A percentile compares a stretch with the other conserved stretches of the same genome.
Conservation (phyloP, 1,140 invertebrate genomes). For the Cydia splendana region DNA sequence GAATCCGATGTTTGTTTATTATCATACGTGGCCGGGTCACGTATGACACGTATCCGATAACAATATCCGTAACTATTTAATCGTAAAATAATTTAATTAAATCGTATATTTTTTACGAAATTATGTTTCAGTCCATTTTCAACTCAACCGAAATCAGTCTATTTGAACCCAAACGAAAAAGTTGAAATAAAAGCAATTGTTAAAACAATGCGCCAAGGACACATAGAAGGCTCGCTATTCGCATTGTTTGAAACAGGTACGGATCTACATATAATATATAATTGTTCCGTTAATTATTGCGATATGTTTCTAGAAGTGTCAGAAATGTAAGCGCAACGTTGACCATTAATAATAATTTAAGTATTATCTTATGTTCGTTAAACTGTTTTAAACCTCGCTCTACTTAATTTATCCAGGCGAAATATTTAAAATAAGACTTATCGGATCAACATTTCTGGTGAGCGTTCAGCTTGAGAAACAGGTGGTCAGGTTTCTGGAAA, state of each 20-base stretch:
- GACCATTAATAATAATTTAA: too few species aligned
- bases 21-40: too few species aligned
- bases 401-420: conserved; percentile 52
- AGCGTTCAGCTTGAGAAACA: conserved; percentile 64
- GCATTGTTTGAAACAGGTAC: conserved; percentile 68
- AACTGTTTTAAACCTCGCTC: not conserved
- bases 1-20: too few species aligned
- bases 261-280: not conserved
- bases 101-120: too few species aligned
- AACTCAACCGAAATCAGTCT: conserved; percentile 60
- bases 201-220: conserved; percentile 67
- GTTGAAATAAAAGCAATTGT: conserved; percentile 58
- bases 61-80: too few species aligned
- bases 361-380: too few species aligned
- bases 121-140: conserved; percentile 60
- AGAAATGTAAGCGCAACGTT: too few species aligned
- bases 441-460: conserved; percentile 54
- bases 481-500: conserved; percentile 64
- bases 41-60: too few species aligned
- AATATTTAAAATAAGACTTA: conserved; percentile 58
- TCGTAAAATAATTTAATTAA: not conserved
- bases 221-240: conserved; percentile 47
- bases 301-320: too few species aligned
- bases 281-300: not conserved
- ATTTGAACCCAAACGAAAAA: conserved; percentile 56